phyloP scores from a whole-genome alignment of 2,797 vertebrate species.

The Steatocranus sp. region DNA sequence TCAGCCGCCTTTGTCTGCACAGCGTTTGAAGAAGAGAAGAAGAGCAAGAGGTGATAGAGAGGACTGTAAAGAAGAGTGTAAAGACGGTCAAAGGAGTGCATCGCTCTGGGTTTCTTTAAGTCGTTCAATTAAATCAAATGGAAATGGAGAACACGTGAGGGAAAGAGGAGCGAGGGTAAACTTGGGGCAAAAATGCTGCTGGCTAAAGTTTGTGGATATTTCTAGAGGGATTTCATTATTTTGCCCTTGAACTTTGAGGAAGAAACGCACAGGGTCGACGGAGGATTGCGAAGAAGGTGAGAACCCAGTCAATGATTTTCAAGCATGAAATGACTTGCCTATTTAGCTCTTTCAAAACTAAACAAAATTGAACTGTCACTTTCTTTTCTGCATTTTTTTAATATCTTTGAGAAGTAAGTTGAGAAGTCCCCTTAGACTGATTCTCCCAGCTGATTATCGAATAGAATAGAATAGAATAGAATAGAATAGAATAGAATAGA shows the following conservation, averaged over 20 bases:
- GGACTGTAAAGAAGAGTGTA: neutral
- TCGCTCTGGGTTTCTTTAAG: neutral
- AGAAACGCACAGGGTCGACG: neutral
- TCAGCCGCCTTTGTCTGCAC: constrained; percentile 14
- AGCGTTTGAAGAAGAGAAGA: neutral
- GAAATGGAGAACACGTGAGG: constrained; percentile 58
- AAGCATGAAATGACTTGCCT: neutral
- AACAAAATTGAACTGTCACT: neutral
- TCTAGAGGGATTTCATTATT: constrained; percentile 13
- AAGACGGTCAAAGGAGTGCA: constrained; percentile 12
- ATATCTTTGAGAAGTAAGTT: neutral
- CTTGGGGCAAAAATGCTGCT: constrained; percentile 27
- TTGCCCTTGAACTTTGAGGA: constrained; percentile 24
- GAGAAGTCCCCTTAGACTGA: accelerated
- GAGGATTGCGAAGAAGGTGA: constrained; percentile 26
- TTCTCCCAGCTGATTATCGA: neutral
- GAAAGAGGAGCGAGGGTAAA: neutral
- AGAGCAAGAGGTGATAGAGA: neutral
- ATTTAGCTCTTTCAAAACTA: neutral
- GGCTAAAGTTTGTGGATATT: constrained; percentile 60
- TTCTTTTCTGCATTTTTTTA: neutral
- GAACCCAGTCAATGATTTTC: neutral
- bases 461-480: neutral
- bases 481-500: neutral
- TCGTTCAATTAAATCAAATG: neutral